Evolutionary conservation across 2,797 vertebrate genomes (phyloP), one percentile per base, ranked within the genome.

Genomic region (Aotus griseimembra): DNA sequence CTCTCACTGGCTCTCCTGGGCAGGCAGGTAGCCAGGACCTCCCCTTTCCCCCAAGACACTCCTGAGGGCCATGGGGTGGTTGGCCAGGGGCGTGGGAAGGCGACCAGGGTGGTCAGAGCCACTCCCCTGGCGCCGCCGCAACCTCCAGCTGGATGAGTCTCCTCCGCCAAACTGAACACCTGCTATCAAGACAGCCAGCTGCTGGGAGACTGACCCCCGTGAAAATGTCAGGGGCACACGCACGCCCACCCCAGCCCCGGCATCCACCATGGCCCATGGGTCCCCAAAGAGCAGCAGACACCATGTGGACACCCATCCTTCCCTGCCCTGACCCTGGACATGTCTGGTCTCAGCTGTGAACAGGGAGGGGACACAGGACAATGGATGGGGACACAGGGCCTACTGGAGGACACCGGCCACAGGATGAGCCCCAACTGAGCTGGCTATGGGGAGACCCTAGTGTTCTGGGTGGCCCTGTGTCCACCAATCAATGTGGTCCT

Each of bases 191-290:
- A 36, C 26, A 79, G 73, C 55, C 70, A 2, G 88, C 36, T 7
- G 13, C 4, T 1, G 41, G 30, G 55, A 24, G 36, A 33, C 0
- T 28, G 64, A 36, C 13, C 22, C 41, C 0, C 6, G 57, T 1
- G 3, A 2, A 5, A 57, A 50, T 46, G 28, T 5, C 22, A 15
- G 57, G 80, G 19, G 2, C 50, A 30, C 36, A 36, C 2, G 0
- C 10, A 26, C 2, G 7, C 11, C 20, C 20, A 0, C n/a, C 28
- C 19, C 24, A 36, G 73, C 36, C 64, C 12, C 44, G 17, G 41
- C 5, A 46, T 46, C 44, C 28, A 11, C 82, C 41, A 4, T 33
- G 10, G 61, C 61, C 41, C 7, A 0, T 22, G 0, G 4, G 41
- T 57, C 58, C 1, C 48, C 44, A 67, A 30, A 12, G 30, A 70